Percentiles rank a stretch among this genome's conserved stretches.
Conservation (phyloP, 2,888 invertebrate species). For the Oxystoma pomonae region DNA sequence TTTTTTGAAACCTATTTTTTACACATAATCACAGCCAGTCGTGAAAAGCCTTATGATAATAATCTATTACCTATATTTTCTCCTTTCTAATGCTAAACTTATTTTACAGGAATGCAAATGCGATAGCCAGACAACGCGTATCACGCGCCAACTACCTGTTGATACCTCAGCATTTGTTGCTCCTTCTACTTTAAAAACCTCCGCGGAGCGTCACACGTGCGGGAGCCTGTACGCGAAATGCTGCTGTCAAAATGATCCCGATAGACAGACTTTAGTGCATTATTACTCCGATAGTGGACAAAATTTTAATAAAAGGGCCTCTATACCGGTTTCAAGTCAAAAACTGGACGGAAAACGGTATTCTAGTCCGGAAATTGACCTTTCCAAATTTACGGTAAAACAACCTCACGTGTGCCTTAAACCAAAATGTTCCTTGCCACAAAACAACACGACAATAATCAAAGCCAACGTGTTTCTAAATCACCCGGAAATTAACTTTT, state of each 20-base stretch:
- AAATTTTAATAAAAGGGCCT: conserved; percentile 18
- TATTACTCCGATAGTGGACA: conserved; percentile 12
- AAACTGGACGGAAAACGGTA: conserved; percentile 29
- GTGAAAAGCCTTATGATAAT: no score
- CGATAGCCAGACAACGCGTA: background rate
- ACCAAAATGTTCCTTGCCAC: conserved; percentile 22
- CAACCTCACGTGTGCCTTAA: conserved; percentile 26
- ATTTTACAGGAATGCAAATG: background rate
- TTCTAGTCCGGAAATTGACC: conserved; percentile 36
- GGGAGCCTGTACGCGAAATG: conserved; percentile 49
- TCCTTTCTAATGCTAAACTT: no score
- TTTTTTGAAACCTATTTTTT: no score
- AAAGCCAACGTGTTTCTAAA: conserved; percentile 39
- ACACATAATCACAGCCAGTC: no score
- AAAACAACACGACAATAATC: conserved; percentile 25
- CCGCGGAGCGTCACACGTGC: conserved; percentile 37
- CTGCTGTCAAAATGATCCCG: conserved; percentile 38
- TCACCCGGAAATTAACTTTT: conserved; percentile 46
- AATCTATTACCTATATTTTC: no score
- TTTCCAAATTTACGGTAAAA: conserved; percentile 10
- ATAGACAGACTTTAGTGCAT: conserved; percentile 16
- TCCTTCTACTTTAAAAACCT: background rate
- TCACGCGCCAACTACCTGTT: background rate
- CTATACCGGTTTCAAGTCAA: conserved; percentile 22
- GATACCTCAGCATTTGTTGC: background rate